Conservation (phyloP, 2,888 invertebrate genomes). For the Hololepta plana region DNA sequence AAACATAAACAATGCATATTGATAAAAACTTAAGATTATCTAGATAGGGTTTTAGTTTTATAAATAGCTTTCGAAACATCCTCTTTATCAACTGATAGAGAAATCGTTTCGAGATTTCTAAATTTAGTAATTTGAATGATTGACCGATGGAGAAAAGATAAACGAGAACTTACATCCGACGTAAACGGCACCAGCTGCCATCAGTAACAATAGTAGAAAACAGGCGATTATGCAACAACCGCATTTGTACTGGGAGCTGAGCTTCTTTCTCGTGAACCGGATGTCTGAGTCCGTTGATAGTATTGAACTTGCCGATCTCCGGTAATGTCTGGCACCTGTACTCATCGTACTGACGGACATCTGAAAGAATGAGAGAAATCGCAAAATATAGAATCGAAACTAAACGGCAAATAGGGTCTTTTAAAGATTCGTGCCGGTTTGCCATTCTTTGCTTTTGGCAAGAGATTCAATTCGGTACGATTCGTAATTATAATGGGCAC, state of each 20-base stretch:
- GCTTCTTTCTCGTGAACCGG: conserved; percentile 68
- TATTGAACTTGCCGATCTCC: conserved; percentile 56
- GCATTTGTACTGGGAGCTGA: conserved; percentile 69
- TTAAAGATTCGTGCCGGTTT: neutral
- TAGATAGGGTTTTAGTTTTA: no score
- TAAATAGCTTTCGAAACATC: no score
- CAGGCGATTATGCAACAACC: conserved; percentile 77
- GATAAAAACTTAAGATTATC: no score
- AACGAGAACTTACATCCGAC: conserved; percentile 44
- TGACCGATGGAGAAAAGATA: neutral
- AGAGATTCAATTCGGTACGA: neutral
- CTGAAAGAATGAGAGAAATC: no score
- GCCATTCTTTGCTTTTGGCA: neutral
- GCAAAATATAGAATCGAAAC: conserved; percentile 5
- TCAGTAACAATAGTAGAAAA: conserved; percentile 59
- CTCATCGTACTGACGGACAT: conserved; percentile 33
- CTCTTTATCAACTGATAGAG: no score
- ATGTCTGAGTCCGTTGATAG: conserved; percentile 78
- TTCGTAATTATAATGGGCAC: neutral
- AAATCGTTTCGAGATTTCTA: no score
- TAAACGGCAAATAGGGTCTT: neutral
- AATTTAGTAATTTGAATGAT: neutral
- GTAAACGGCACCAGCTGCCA: conserved; percentile 46
- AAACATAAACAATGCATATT: no score
- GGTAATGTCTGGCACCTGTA: conserved; percentile 28